These are phyloP conservation scores for Leucoraja erinaceus DNA, from an alignment of 2,113 vertebrate species.

Conservation along the genomic window DNA sequence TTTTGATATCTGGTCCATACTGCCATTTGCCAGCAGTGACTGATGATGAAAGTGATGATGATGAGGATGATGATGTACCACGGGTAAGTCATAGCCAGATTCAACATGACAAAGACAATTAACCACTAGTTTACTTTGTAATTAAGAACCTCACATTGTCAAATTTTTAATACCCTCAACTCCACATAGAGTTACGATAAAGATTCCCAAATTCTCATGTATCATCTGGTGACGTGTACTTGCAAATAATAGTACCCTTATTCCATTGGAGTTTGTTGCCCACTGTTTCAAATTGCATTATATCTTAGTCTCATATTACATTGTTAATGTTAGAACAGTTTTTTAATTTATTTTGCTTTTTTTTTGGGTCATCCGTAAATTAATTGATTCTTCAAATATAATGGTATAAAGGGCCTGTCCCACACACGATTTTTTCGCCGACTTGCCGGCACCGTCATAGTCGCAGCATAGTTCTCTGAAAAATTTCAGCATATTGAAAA, in stretches of 20 bases:
- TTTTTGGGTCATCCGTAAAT: neutral
- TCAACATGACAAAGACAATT: neutral
- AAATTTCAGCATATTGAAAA: too few relatives aligned
- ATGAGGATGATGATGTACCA: constrained; percentile 85
- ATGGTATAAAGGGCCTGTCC: too few relatives aligned
- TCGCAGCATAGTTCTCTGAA: too few relatives aligned
- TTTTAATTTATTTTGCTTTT: neutral
- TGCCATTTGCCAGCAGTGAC: constrained; percentile 82
- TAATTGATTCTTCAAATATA: neutral
- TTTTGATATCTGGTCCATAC: constrained; percentile 86
- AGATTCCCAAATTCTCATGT: neutral
- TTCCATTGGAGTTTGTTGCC: neutral
- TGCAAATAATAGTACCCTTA: neutral
- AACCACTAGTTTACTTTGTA: neutral
- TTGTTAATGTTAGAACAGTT: neutral
- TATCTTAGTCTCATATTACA: neutral
- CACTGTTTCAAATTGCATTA: neutral
- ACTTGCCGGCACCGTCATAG: too few relatives aligned
- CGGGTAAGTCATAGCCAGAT: constrained; percentile 60
- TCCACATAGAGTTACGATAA: neutral
- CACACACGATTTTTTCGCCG: too few relatives aligned
- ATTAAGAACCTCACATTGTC: neutral
- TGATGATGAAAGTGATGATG: constrained; percentile 92
- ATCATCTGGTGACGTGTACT: neutral
- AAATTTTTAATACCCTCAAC: neutral